Percentiles rank a stretch among this genome's conserved stretches.
These are phyloP conservation scores for Ceyx erithaca DNA, from an alignment of 2,797 vertebrate species.

Conservation along the genomic window DNA sequence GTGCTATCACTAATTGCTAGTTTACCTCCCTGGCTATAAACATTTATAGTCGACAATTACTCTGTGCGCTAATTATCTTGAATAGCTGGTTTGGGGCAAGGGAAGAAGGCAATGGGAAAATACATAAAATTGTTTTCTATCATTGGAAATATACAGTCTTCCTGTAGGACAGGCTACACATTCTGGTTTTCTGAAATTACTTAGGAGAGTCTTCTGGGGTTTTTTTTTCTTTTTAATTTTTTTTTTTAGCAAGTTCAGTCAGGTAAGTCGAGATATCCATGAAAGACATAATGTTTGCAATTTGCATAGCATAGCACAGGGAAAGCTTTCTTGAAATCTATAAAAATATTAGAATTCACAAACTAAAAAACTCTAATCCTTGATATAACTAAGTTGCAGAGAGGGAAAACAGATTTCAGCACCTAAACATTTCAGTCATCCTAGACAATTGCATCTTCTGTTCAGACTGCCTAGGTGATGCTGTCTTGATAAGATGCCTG, in stretches of 20 bases:
- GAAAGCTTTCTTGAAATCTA: background rate
- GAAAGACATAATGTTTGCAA: background rate
- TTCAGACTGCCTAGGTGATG: background rate
- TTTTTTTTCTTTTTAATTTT: background rate
- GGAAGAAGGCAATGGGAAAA: background rate
- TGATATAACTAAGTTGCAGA: background rate
- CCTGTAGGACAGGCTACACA: background rate
- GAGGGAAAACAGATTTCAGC: background rate
- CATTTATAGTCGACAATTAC: slow-evolving; percentile 40
- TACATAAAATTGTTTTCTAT: background rate
- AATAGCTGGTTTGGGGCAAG: slow-evolving; percentile 43
- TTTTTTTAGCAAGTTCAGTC: background rate
- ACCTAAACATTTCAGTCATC: background rate
- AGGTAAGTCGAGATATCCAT: background rate
- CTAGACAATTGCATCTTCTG: background rate
- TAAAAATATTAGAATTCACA: background rate
- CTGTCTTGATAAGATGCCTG: background rate
- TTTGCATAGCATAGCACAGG: background rate
- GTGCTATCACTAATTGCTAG: slow-evolving; percentile 39
- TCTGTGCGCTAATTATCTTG: slow-evolving; percentile 26
- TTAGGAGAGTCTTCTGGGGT: background rate
- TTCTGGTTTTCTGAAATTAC: background rate
- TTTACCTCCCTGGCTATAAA: slow-evolving; percentile 47
- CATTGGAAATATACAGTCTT: background rate
- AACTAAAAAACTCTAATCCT: background rate